These are phyloP conservation scores for Hirtodrosophila alboralis DNA, from an alignment of 2,888 invertebrate genomes.

Conservation along the genomic window DNA sequence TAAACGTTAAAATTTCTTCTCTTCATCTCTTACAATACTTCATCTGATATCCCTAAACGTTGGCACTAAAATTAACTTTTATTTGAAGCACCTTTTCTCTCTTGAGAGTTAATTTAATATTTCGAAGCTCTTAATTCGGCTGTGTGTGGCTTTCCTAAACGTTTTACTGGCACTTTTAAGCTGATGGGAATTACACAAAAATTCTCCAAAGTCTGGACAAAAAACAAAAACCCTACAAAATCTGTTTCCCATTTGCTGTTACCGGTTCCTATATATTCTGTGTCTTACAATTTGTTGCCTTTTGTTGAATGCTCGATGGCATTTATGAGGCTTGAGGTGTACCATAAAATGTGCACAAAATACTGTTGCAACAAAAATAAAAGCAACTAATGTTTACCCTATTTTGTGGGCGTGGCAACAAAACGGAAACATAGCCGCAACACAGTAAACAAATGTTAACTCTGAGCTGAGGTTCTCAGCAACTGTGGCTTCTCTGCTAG, in stretches of 20 bases:
- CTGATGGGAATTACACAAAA: not conserved
- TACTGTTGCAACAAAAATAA: not conserved
- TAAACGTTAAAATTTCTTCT: slow-evolving; percentile 1
- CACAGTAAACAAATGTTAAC: slow-evolving; percentile 41
- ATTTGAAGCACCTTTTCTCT: no score
- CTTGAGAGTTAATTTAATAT: no score
- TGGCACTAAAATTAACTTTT: no score
- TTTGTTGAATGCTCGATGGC: slow-evolving; percentile 14
- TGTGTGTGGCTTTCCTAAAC: not conserved
- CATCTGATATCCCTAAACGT: no score
- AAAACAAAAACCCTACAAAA: slow-evolving; percentile 15
- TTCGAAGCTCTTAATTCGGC: not conserved
- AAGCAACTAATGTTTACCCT: not conserved
- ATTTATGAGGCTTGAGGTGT: slow-evolving; percentile 33
- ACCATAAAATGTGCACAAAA: slow-evolving; percentile 23
- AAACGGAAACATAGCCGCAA: slow-evolving; percentile 12
- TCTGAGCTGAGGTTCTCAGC: slow-evolving; percentile 10
- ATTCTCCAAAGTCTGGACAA: slow-evolving; percentile 7
- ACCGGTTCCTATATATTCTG: slow-evolving; percentile 1
- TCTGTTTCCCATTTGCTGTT: slow-evolving; percentile 1
- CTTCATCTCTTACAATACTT: no score
- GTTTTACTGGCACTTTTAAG: not conserved
- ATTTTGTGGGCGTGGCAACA: slow-evolving; percentile 7
- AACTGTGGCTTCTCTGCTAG: slow-evolving; percentile 26
- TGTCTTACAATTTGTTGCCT: slow-evolving; percentile 10